These are phyloP conservation scores for Zosterops hypoxanthus DNA, from an alignment of 2,113 vertebrate genomes.

Conservation along the genomic window DNA sequence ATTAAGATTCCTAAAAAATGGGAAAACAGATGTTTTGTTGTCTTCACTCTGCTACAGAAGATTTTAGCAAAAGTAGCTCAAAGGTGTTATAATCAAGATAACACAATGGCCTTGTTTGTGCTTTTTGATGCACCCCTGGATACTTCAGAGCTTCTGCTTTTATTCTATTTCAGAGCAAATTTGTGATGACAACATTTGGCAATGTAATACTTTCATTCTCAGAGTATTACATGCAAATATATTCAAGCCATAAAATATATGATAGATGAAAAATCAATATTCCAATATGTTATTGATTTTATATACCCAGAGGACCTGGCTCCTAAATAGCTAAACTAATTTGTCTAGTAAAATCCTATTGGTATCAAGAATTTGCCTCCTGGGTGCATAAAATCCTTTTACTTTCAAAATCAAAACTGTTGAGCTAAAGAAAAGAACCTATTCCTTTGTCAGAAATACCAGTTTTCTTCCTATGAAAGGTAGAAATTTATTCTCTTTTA, in stretches of 20 bases:
- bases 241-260: neutral
- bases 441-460: neutral
- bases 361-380: neutral
- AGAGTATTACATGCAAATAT: neutral
- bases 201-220: neutral
- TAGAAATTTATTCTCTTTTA: neutral
- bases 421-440: neutral
- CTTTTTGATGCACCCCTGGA: neutral
- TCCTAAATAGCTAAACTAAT: neutral
- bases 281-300: neutral
- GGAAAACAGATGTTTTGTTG: accelerated
- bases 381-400: neutral
- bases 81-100: neutral
- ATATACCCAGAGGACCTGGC: neutral
- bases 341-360: neutral
- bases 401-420: neutral
- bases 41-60: neutral
- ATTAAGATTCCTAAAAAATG: neutral
- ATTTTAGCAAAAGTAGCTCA: neutral
- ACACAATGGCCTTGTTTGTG: neutral
- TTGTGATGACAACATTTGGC: neutral
- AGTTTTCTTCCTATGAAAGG: neutral
- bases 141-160: neutral
- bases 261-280: neutral
- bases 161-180: neutral